These are phyloP conservation scores for Fragum whitleyi DNA, from an alignment of 2,888 invertebrate species.

Conservation along the genomic window DNA sequence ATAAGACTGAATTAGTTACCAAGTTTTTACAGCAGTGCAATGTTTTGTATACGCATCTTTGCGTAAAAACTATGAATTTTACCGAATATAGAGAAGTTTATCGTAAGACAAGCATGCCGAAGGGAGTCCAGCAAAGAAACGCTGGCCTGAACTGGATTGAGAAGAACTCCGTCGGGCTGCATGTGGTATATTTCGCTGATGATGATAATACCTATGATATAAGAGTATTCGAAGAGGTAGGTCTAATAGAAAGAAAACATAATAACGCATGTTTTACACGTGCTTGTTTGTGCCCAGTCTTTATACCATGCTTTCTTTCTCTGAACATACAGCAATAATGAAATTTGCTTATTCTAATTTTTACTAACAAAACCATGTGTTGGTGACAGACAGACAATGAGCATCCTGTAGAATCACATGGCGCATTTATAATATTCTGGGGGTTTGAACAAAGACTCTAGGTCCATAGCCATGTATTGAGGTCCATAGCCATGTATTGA, in stretches of 20 bases:
- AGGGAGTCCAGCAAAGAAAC: slow-evolving; percentile 85
- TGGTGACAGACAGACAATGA: no score
- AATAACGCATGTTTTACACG: no score
- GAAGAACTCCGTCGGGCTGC: slow-evolving; percentile 87
- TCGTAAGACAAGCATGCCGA: slow-evolving; percentile 86
- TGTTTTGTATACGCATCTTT: neutral
- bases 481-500: no score
- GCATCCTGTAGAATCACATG: no score
- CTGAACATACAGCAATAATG: neutral
- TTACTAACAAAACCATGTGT: neutral
- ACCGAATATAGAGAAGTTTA: neutral
- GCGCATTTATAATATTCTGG: no score
- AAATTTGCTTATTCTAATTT: neutral
- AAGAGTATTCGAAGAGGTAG: slow-evolving; percentile 94
- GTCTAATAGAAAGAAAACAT: neutral
- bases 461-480: no score
- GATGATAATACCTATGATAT: slow-evolving; percentile 98
- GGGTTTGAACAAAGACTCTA: no score
- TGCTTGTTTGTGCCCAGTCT: neutral
- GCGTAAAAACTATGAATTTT: neutral
- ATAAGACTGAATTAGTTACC: neutral
- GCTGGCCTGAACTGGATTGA: slow-evolving; percentile 90
- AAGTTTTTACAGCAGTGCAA: neutral
- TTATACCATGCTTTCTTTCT: neutral
- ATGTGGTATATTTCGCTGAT: slow-evolving; percentile 97